Base-by-base conservation (phyloP, 2,888 invertebrate genomes). In the Dinocampus coccinellae region DNA sequence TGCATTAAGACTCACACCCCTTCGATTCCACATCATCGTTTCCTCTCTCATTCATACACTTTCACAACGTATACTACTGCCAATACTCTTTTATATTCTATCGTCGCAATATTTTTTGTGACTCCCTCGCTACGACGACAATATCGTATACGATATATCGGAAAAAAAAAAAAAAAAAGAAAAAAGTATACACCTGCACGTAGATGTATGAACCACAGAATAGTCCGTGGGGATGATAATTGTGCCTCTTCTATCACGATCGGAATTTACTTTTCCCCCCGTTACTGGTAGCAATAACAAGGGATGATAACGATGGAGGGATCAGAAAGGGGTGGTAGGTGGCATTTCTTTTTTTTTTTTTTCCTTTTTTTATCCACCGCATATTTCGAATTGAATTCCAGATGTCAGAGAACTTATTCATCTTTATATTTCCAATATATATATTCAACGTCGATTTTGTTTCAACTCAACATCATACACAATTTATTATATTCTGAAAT, bases 1-100 rank as follows among this genome's bases (percentile, higher is more conserved):
- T 86, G 86, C 86, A 86, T 87, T 86, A 85, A 85, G 84, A 82
- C 81, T 82, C 79, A 79, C 84, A n/a, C 79, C 76, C 77, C 76
- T 36, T 57, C 53, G 22, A 58, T 58, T n/a, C 34, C 34, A 55
- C 65, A 16, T 22, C 16, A 24, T 20, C 34, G n/a, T 42, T 22
- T 33, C 55, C 34, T 33, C 22, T 22, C 16, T 16, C 55, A 33
- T 29, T 29, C 29, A 3, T 29, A 39, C 29, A 36, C 29, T 47
- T n/a, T 29, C 26, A 16, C 42, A 7, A 47, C 36, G 1, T 9
- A 1, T 36, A 36, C 36, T 36, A 36, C 36, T 36, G 10, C 36
- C 10, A 36, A 11, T 29, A 29, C 20, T 47, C 47, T 1, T 47
- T 47, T 16, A 16, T 47, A 47, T 47, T 47, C 20, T n/a, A 9